These are phyloP conservation scores for Helogale parvula DNA, from an alignment of 2,113 vertebrate species.

Conservation along the genomic window DNA sequence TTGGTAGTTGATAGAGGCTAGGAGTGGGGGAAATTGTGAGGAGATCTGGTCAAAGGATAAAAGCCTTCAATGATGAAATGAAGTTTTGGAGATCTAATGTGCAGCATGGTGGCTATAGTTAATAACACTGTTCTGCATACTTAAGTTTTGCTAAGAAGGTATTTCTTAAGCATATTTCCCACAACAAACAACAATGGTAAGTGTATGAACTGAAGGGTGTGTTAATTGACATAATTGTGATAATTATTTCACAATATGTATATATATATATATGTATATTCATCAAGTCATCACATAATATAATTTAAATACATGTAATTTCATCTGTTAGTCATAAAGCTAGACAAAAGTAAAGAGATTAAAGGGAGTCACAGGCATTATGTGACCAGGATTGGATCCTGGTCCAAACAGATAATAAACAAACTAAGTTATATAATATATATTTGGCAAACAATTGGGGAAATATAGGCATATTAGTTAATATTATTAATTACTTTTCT, in stretches of 20 bases:
- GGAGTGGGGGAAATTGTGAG: background rate
- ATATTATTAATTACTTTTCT: background rate
- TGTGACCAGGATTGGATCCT: background rate
- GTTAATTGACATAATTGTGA: background rate
- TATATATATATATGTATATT: background rate
- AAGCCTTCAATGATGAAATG: background rate
- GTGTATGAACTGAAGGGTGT: background rate
- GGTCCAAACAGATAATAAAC: background rate
- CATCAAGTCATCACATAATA: background rate
- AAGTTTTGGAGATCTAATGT: background rate
- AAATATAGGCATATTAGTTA: background rate
- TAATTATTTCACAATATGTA: background rate
- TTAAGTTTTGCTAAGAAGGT: background rate
- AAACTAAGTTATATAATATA: background rate
- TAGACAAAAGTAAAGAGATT: background rate
- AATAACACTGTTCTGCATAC: background rate
- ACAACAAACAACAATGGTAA: background rate
- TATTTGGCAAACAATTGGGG: background rate
- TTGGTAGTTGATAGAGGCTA: background rate
- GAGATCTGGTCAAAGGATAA: background rate
- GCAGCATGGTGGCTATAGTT: background rate
- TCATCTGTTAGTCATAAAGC: background rate
- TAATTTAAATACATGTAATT: background rate
- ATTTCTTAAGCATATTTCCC: background rate
- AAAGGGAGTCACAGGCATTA: background rate